A percentile compares a stretch with the other conserved stretches of the same genome.
Conservation (phyloP, 2,888 invertebrate species). For the Dilophus febrilis region DNA sequence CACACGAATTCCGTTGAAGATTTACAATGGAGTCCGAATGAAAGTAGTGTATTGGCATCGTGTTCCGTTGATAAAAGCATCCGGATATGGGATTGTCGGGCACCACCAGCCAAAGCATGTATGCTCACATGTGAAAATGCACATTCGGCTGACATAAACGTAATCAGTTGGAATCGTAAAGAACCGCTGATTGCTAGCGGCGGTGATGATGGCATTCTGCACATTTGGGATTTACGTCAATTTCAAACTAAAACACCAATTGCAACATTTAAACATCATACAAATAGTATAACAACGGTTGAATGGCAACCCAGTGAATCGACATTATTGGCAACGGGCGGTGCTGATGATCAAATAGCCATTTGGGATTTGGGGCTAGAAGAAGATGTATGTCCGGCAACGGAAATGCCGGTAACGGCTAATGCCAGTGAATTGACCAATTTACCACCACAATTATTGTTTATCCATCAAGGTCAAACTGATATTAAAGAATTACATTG, state of each 20-base stretch:
- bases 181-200: slow-evolving; percentile 85
- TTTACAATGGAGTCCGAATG: slow-evolving; percentile 96
- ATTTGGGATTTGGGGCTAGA: slow-evolving; percentile 94
- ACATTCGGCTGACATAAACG: slow-evolving; percentile 88
- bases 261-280: slow-evolving; percentile 91
- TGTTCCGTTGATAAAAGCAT: slow-evolving; percentile 82
- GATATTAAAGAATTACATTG: slow-evolving; percentile 98
- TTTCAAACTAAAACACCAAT: slow-evolving; percentile 64
- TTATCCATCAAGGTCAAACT: slow-evolving; percentile 94
- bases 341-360: slow-evolving; percentile 89
- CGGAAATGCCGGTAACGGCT: slow-evolving; percentile 19
- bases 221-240: slow-evolving; percentile 89
- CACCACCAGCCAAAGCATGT: slow-evolving; percentile 70
- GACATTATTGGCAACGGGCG: slow-evolving; percentile 82
- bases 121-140: slow-evolving; percentile 76
- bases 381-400: slow-evolving; percentile 42
- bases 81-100: slow-evolving; percentile 90
- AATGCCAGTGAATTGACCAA: slow-evolving; percentile 49
- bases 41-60: slow-evolving; percentile 71
- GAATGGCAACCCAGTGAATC: slow-evolving; percentile 94
- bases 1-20: slow-evolving; percentile 94
- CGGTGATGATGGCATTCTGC: slow-evolving; percentile 88
- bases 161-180: slow-evolving; percentile 88
- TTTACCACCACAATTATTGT: slow-evolving; percentile 86
- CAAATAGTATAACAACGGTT: slow-evolving; percentile 80